phyloP scores from a whole-genome alignment of 2,113 vertebrate species.

The Numida meleagris region DNA sequence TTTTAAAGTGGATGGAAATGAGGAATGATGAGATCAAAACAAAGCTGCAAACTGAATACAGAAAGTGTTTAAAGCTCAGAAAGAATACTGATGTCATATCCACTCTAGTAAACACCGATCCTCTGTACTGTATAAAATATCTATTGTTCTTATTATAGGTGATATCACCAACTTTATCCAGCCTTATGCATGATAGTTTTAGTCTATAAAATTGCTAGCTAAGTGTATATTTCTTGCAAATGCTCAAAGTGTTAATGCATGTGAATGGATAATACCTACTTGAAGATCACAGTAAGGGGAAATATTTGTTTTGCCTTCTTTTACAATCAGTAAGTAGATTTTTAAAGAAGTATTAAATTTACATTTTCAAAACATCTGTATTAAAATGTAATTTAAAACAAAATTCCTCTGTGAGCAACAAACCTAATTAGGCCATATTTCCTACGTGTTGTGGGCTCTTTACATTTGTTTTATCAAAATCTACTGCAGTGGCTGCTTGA shows the following conservation, averaged over 20 bases:
- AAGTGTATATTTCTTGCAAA: constrained; percentile 19
- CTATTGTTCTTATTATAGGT: not conserved
- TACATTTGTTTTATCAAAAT: not conserved
- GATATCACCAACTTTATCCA: not conserved
- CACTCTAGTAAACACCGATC: not conserved
- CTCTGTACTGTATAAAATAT: not conserved
- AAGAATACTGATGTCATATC: not conserved
- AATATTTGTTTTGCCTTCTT: constrained; percentile 30
- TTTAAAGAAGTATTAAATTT: not conserved
- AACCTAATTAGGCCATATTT: not conserved
- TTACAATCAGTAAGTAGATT: constrained; percentile 11
- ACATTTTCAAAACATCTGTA: not conserved
- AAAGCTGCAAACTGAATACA: not conserved
- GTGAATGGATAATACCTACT: not conserved
- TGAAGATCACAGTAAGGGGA: not conserved
- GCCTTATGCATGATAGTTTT: not conserved
- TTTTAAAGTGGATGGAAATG: not conserved
- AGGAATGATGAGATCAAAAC: not conserved
- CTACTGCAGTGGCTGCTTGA: not conserved
- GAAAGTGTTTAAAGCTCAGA: not conserved
- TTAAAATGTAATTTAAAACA: not conserved
- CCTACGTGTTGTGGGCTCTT: rapidly evolving
- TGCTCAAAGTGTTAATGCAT: constrained; percentile 27
- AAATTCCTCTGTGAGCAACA: not conserved
- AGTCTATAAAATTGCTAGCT: constrained; percentile 9